These are phyloP conservation scores for Syngnathus rostellatus DNA, from an alignment of 2,797 vertebrate genomes.

Conservation along the genomic window DNA sequence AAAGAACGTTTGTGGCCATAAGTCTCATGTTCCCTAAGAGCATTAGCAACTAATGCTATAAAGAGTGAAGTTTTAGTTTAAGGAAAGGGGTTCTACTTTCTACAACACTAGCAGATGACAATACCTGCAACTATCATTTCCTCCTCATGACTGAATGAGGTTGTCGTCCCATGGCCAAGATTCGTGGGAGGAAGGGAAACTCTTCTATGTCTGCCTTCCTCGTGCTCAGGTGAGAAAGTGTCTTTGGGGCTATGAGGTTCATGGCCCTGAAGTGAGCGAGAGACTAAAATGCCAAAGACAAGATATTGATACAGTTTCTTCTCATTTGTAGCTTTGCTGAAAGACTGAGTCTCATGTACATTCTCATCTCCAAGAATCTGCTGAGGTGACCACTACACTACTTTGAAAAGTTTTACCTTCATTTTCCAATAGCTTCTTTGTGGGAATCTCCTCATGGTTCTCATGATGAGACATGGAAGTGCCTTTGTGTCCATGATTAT, in stretches of 20 bases:
- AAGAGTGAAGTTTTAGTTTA: background rate
- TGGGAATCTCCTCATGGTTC: background rate
- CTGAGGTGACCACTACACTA: background rate
- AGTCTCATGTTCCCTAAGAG: background rate
- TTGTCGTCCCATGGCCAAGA: slow-evolving; percentile 5
- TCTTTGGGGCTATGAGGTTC: background rate
- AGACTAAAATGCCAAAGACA: background rate
- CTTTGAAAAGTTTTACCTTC: background rate
- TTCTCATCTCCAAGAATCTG: slow-evolving; percentile 4
- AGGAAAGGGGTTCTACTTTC: background rate
- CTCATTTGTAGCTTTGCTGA: background rate
- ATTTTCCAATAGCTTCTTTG: background rate
- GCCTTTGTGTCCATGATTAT: slow-evolving; percentile 13
- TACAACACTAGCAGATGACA: background rate
- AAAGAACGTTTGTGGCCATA: background rate
- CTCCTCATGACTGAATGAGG: slow-evolving; percentile 9
- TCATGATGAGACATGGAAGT: slow-evolving; percentile 9
- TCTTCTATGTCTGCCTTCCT: background rate
- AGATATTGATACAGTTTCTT: background rate
- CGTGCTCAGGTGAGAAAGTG: background rate
- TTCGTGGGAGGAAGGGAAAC: slow-evolving; percentile 5
- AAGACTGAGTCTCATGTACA: background rate
- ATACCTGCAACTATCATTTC: background rate
- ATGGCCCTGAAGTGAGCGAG: background rate
- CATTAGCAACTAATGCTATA: background rate